phyloP scores from a whole-genome alignment of 2,888 invertebrate genomes.

The Acanthoscelides obtectus region DNA sequence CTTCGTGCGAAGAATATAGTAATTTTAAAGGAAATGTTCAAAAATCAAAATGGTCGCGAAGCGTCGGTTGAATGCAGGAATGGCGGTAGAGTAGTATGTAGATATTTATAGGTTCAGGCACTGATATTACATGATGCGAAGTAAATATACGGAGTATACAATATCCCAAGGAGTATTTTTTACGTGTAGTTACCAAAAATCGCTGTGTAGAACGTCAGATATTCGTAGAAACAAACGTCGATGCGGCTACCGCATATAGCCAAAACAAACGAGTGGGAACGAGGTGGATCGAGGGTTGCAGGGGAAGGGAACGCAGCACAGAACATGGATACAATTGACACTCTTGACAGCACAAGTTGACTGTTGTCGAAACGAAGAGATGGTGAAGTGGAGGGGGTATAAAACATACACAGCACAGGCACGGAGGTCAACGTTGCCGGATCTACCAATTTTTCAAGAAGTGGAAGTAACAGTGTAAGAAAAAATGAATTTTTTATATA shows the following conservation, averaged over 20 bases:
- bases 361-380: too few relatives aligned
- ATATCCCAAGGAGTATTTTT: slow-evolving; percentile 42
- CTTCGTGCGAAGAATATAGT: slow-evolving; percentile 4
- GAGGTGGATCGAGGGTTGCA: background rate
- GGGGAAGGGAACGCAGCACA: too few relatives aligned
- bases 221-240: background rate
- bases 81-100: slow-evolving; percentile 24
- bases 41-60: slow-evolving; percentile 43
- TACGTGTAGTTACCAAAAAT: slow-evolving; percentile 48
- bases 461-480: too few relatives aligned
- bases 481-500: too few relatives aligned
- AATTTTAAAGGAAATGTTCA: slow-evolving; percentile 7
- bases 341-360: too few relatives aligned
- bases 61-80: slow-evolving; percentile 26
- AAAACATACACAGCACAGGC: too few relatives aligned
- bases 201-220: slow-evolving; percentile 30
- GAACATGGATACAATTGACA: too few relatives aligned
- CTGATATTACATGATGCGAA: slow-evolving; percentile 36
- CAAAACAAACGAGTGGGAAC: background rate
- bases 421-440: too few relatives aligned
- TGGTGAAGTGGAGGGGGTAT: too few relatives aligned
- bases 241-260: background rate
- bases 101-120: slow-evolving; percentile 47
- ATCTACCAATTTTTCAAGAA: too few relatives aligned
- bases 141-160: slow-evolving; percentile 43